These are phyloP conservation scores for Hemibagrus guttatus DNA, from an alignment of 2,797 vertebrate species.

Conservation along the genomic window DNA sequence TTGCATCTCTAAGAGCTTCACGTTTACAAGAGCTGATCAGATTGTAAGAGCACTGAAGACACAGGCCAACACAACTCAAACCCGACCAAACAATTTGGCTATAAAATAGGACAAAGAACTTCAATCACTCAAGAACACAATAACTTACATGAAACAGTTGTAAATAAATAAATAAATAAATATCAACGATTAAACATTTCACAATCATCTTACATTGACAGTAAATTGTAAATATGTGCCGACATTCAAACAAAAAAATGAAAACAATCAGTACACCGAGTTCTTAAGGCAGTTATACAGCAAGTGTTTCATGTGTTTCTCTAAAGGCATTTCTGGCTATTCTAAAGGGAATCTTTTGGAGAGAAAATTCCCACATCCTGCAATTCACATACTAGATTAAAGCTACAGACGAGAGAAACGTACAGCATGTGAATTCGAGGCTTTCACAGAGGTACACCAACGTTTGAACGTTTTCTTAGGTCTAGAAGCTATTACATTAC, in stretches of 20 bases:
- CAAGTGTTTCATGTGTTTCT: slow-evolving; percentile 81
- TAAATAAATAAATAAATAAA: slow-evolving; percentile 97
- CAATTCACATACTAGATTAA: slow-evolving; percentile 88
- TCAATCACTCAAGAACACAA: slow-evolving; percentile 78
- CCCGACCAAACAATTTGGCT: slow-evolving; percentile 75
- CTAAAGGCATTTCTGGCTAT: slow-evolving; percentile 98
- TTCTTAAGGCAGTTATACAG: slow-evolving; percentile 96
- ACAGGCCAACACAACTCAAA: slow-evolving; percentile 84
- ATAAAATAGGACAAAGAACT: slow-evolving; percentile 84
- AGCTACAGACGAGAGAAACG: slow-evolving; percentile 82
- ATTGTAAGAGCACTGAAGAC: slow-evolving; percentile 85
- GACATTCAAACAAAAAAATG: slow-evolving; percentile 67
- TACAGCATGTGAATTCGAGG: slow-evolving; percentile 83
- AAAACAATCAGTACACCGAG: slow-evolving; percentile 75
- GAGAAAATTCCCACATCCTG: slow-evolving; percentile 78
- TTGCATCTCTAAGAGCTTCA: slow-evolving; percentile 99
- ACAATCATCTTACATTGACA: slow-evolving; percentile 83
- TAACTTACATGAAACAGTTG: slow-evolving; percentile 88
- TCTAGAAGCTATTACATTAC: slow-evolving; percentile 84
- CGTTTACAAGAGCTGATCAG: slow-evolving; percentile 82
- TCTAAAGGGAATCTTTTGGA: slow-evolving; percentile 82
- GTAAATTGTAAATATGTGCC: slow-evolving; percentile 79
- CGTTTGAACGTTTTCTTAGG: slow-evolving; percentile 81
- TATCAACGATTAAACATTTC: slow-evolving; percentile 93
- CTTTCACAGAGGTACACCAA: slow-evolving; percentile 75